A percentile compares a stretch with the other conserved stretches of the same genome.
Evolutionary conservation across 2,888 invertebrate genomes (phyloP).

Genomic region (Mechanitis mazaeus): DNA sequence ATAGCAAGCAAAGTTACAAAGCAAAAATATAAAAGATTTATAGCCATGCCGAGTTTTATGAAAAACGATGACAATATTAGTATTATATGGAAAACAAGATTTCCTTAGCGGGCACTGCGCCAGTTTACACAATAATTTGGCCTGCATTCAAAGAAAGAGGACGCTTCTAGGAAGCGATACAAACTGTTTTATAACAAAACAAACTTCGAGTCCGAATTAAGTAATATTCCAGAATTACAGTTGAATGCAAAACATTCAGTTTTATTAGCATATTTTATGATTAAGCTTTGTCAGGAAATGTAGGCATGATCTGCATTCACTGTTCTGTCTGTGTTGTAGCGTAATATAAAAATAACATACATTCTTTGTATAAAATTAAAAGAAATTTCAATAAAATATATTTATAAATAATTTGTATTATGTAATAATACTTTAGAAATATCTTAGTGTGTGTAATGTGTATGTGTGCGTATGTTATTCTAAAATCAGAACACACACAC

Average conservation of each 20-base stretch:
- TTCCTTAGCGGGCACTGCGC: slow-evolving; percentile 34
- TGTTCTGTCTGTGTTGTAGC: neutral
- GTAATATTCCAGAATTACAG: slow-evolving; percentile 6
- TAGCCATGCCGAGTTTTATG: slow-evolving; percentile 31
- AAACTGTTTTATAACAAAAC: slow-evolving; percentile 20
- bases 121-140: slow-evolving; percentile 38
- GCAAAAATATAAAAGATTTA: slow-evolving; percentile 27
- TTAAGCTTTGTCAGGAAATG: neutral
- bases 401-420: too few species aligned
- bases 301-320: neutral
- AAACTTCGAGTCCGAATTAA: slow-evolving; percentile 22
- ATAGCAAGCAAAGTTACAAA: neutral
- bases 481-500: too few species aligned
- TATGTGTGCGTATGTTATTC: too few species aligned
- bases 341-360: neutral
- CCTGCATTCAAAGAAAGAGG: slow-evolving; percentile 33
- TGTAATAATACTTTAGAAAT: too few species aligned
- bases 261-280: neutral
- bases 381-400: too few species aligned
- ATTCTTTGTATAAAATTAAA: too few species aligned
- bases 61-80: slow-evolving; percentile 33
- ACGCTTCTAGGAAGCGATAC: slow-evolving; percentile 20
- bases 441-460: too few species aligned
- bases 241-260: neutral
- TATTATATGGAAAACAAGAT: slow-evolving; percentile 34